Evolutionary conservation across 2,113 vertebrate species (phyloP), one percentile per base, ranked within the genome.

Genomic region (Gymnarchus niloticus): DNA sequence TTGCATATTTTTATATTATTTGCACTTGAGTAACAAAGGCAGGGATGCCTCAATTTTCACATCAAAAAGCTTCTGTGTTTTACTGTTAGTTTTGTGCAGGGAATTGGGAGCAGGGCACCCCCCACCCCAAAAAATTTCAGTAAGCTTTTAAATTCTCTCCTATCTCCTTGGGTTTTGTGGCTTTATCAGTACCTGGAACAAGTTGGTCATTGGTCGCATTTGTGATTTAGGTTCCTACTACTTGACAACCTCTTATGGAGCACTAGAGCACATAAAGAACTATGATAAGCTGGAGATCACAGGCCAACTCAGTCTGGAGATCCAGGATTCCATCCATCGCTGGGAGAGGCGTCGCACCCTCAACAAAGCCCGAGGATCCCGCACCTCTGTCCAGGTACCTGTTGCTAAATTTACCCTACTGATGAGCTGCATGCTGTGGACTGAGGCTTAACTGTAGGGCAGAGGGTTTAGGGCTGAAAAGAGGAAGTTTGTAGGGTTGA

Each of bases 241-340:
- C 87, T 94, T 99, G 90, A 99, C 97, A 73, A 99, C 97, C 86
- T 99, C 97, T 21, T 99, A 98, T 0, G 98, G 98, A 0, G 97
- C 97, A 25, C 91, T 99, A 90, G 97, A 99, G 88, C 97, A 99
- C 88, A 98, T 99, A 56, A 98, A 95, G 94, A 96, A 95, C 84
- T 99, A 97, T 0, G 97, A 99, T 92, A 97, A 97, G 93, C 95
- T 98, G 91, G 94, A 96, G 0, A 95, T 96, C 48, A 97, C 97
- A 0, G 92, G 96, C 83, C 96, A 99, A 92, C 95, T 99, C 81
- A 99, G 98, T 28, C 3, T 95, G 89, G 97, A 99, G 89, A 95
- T 99, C 56, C 97, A 99, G 90, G 97, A 99, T 91, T 99, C 98
- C 86, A 99, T 99, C 90, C 95, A 99, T 86, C 96, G 97, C 88